These are phyloP conservation scores for Sinocyclocheilus maitianheensis DNA, from an alignment of 2,113 vertebrate species.

Conservation along the genomic window DNA sequence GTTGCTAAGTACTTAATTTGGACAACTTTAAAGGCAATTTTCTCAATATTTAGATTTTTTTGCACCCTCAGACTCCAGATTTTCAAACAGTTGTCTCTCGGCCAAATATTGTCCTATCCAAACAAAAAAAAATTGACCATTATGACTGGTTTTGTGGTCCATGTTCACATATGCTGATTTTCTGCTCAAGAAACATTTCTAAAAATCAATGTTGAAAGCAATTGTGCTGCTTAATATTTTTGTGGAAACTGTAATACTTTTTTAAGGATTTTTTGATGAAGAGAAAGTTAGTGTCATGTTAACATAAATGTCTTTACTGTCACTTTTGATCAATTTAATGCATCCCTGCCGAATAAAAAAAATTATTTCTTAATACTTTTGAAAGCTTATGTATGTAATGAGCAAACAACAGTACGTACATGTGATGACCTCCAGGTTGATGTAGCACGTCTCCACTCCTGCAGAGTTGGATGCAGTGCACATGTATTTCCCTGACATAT, in stretches of 20 bases:
- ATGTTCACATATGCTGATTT: background rate
- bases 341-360: background rate
- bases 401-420: conserved; percentile 71
- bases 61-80: too few relatives aligned
- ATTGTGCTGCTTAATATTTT: background rate
- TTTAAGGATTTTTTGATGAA: too few relatives aligned
- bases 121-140: too few relatives aligned
- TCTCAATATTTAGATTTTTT: too few relatives aligned
- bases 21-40: too few relatives aligned
- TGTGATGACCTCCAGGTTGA: conserved; percentile 80
- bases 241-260: background rate
- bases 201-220: background rate
- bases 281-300: background rate
- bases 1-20: too few relatives aligned
- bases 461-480: conserved; percentile 80
- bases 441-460: conserved; percentile 76
- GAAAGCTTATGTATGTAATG: background rate
- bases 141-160: too few relatives aligned
- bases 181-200: background rate
- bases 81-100: too few relatives aligned
- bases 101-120: too few relatives aligned
- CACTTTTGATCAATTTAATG: background rate
- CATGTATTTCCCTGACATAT: conserved; percentile 84
- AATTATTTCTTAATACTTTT: background rate
- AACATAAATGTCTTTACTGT: background rate